Evolutionary conservation across 2,113 vertebrate species (phyloP).

Genomic region (Oxygymnocypris stewartii): DNA sequence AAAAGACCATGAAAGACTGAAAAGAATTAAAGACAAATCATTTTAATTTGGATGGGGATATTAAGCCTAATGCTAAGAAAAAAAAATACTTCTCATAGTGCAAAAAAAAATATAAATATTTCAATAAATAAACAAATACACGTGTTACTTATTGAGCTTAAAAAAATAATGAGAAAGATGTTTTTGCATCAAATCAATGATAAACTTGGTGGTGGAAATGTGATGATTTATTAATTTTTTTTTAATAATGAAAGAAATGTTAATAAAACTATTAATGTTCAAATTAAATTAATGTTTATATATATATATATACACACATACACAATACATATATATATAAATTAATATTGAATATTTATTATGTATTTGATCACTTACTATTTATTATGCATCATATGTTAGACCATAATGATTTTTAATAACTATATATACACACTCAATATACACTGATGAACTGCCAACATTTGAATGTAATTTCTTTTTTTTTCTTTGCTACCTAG

Average conservation of each 20-base stretch:
- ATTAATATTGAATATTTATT: no score
- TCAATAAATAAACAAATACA: neutral
- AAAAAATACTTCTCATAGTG: neutral
- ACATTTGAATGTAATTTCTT: no score
- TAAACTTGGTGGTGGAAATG: neutral
- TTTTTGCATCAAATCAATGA: neutral
- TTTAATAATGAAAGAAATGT: neutral
- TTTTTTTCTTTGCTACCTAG: no score
- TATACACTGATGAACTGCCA: no score
- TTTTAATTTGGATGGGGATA: neutral
- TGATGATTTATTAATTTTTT: neutral
- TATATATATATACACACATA: no score
- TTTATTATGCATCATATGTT: no score
- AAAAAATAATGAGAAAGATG: neutral
- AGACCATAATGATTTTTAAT: no score
- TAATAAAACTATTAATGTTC: neutral
- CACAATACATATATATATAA: no score
- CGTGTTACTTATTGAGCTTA: neutral
- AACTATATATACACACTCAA: no score
- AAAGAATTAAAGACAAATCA: neutral
- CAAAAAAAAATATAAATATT: neutral
- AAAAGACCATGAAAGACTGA: neutral
- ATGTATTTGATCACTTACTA: no score
- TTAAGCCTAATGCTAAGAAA: neutral
- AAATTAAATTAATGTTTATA: neutral